Conservation (phyloP, 37 sponge, comb jelly and placozoan genomes). For the Diacarnus erythraeanus region DNA sequence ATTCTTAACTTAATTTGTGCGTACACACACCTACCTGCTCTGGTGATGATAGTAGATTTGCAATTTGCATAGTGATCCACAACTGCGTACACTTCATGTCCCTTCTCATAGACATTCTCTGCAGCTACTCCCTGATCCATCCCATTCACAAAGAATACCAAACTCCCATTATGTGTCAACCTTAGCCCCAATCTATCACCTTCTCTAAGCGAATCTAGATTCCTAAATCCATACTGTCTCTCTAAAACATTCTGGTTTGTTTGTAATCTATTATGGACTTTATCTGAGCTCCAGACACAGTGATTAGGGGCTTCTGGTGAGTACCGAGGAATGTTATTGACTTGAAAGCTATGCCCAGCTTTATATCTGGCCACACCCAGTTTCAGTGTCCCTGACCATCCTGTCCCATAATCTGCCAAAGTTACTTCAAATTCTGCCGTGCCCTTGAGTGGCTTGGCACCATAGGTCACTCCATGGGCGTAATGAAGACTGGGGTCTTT, state of each 20-base stretch:
- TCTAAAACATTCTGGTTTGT: constrained; percentile 13
- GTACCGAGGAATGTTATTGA: constrained; percentile 62
- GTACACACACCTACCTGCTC: constrained; percentile 75
- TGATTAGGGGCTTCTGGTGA: constrained; percentile 73
- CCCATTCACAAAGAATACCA: constrained; percentile 77
- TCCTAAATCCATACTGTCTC: constrained; percentile 42
- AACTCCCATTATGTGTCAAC: constrained; percentile 49
- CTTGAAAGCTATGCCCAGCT: neutral
- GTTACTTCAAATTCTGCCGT: constrained; percentile 78
- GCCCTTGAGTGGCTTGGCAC: constrained; percentile 60
- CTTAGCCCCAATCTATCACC: constrained; percentile 68
- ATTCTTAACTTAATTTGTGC: neutral
- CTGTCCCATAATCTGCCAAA: constrained; percentile 60
- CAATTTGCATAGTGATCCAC: constrained; percentile 90
- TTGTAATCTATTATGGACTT: constrained; percentile 56
- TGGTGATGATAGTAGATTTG: constrained; percentile 67
- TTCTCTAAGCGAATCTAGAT: constrained; percentile 65
- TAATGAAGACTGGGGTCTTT: constrained; percentile 61
- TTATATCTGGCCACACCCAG: constrained; percentile 70
- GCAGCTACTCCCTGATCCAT: constrained; percentile 59
- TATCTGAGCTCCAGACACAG: constrained; percentile 84
- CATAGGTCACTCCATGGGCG: constrained; percentile 77
- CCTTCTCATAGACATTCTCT: constrained; percentile 46
- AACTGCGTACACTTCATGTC: constrained; percentile 67
- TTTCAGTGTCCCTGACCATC: constrained; percentile 87